Percentiles rank a stretch among this genome's conserved stretches.
Conservation (phyloP, 2,888 invertebrate species). For the Hedychridium roseum region DNA sequence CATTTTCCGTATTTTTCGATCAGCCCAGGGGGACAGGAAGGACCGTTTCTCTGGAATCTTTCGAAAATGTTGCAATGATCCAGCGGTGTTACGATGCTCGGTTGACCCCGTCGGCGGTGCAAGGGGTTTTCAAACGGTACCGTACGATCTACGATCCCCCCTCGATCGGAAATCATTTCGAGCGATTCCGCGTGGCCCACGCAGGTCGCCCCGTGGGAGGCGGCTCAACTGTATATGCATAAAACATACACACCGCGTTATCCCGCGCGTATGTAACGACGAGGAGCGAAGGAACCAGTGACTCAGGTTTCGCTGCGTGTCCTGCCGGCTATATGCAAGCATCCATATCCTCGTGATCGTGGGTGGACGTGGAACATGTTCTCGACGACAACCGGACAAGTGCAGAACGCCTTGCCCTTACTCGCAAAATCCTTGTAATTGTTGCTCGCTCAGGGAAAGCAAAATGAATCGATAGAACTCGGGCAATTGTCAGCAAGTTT, state of each 20-base stretch:
- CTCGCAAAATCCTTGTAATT: too few species aligned
- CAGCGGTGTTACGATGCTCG: too few species aligned
- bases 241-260: conserved; percentile 21
- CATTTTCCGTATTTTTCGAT: too few species aligned
- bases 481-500: too few species aligned
- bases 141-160: conserved; percentile 6
- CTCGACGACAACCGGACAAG: conserved; percentile 48
- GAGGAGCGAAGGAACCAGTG: conserved; percentile 21
- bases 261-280: conserved; percentile 18
- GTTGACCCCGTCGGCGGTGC: too few species aligned
- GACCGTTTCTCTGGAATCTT: too few species aligned
- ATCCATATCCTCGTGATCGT: conserved; percentile 54
- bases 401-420: conserved; percentile 38
- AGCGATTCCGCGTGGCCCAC: background rate
- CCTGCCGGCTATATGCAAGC: conserved; percentile 51
- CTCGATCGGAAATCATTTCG: conserved; percentile 9
- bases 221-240: conserved; percentile 2
- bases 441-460: too few species aligned
- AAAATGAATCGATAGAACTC: too few species aligned
- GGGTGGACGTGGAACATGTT: conserved; percentile 59
- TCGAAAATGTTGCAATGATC: too few species aligned
- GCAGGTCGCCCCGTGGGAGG: conserved; percentile 15
- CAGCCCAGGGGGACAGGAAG: too few species aligned
- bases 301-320: conserved; percentile 37
- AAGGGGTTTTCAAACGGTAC: too few species aligned